Conservation (phyloP, 2,888 invertebrate genomes). For the Pachliopta kotzebuea region DNA sequence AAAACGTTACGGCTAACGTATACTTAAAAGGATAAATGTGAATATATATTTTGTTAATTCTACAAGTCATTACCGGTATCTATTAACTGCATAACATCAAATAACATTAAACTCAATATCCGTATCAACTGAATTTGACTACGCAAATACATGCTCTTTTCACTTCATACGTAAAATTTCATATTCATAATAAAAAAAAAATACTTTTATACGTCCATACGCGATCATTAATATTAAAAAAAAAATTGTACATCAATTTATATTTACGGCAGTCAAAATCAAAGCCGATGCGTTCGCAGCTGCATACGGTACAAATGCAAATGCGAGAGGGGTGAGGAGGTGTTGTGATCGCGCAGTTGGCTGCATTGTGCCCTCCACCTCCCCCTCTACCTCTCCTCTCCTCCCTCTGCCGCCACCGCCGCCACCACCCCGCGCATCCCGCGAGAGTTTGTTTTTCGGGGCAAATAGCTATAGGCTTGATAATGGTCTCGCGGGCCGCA, state of each 20-base stretch:
- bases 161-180: constrained; percentile 23
- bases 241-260: constrained; percentile 36
- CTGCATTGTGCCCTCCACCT: constrained; percentile 68
- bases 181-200: constrained; percentile 21
- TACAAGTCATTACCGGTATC: background rate
- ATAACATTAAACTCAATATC: constrained; percentile 16
- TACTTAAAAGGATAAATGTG: no score
- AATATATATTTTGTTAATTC: background rate
- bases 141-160: constrained; percentile 25
- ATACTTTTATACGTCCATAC: constrained; percentile 25
- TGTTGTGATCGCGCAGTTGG: constrained; percentile 75
- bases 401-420: constrained; percentile 29
- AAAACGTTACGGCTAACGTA: no score
- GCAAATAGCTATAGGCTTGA: constrained; percentile 81
- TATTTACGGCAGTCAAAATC: constrained; percentile 54
- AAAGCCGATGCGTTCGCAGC: constrained; percentile 58
- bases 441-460: constrained; percentile 81
- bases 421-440: constrained; percentile 58
- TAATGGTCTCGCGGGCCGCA: constrained; percentile 75
- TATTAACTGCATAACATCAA: constrained; percentile 17
- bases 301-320: constrained; percentile 65
- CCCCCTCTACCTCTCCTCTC: no score
- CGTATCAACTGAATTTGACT: constrained; percentile 21
- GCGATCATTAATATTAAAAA: constrained; percentile 40
- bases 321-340: constrained; percentile 53